A percentile compares a stretch with the other conserved stretches of the same genome.
Conservation (phyloP, 2,797 vertebrate species). For the Coilia nasus region DNA sequence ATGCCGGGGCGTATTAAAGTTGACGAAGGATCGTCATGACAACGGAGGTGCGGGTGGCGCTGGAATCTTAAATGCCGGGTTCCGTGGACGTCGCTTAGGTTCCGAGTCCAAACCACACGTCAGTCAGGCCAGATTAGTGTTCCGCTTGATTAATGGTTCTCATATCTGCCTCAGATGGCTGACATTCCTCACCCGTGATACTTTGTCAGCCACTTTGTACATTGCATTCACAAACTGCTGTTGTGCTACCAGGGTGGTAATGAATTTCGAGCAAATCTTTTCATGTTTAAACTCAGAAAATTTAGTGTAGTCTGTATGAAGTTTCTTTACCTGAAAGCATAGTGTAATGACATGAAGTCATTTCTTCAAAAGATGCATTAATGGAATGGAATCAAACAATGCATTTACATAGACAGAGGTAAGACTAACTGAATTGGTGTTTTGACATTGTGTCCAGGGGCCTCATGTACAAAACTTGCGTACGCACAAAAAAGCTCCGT, state of each 20-base stretch:
- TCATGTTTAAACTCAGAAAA: neutral
- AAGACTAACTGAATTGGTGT: too few species aligned
- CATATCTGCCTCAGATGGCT: neutral
- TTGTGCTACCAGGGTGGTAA: neutral
- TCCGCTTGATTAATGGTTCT: constrained; percentile 1
- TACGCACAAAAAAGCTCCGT: too few species aligned
- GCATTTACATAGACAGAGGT: too few species aligned
- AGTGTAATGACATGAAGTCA: neutral
- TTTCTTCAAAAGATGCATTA: neutral
- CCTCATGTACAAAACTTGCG: too few species aligned
- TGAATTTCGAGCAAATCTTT: neutral
- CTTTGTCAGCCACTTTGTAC: neutral
- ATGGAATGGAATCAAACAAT: neutral
- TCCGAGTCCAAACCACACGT: neutral
- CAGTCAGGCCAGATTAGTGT: neutral
- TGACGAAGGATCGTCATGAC: neutral
- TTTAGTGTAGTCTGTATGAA: neutral
- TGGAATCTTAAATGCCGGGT: constrained; percentile 9
- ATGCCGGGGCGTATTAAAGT: neutral
- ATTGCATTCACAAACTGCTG: neutral
- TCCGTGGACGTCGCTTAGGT: neutral
- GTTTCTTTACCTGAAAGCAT: neutral
- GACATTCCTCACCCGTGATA: neutral
- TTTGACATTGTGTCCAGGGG: too few species aligned
- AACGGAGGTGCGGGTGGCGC: neutral